Evolutionary conservation across 2,797 vertebrate genomes (phyloP).

Genomic region (Pteropus rufus): DNA sequence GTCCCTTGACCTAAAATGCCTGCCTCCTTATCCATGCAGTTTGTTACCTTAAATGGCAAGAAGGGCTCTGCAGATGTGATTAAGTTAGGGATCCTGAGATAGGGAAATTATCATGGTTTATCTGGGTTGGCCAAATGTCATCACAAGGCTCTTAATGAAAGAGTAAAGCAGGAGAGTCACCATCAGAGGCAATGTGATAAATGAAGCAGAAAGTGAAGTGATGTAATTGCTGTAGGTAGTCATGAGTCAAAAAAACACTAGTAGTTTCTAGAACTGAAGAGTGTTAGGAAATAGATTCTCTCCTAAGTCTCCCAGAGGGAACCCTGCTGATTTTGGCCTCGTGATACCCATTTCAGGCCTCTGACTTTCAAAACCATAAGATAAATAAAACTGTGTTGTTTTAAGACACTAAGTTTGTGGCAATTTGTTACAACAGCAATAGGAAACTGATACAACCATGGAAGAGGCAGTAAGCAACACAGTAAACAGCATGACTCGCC

Average conservation of each 20-base stretch:
- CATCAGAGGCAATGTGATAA: background rate
- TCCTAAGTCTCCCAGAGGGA: background rate
- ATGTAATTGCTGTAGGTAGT: background rate
- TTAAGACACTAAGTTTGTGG: background rate
- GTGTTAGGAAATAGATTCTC: background rate
- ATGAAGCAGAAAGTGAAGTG: background rate
- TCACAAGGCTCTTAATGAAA: background rate
- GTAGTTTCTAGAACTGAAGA: background rate
- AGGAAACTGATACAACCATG: background rate
- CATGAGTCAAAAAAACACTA: background rate
- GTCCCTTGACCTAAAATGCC: background rate
- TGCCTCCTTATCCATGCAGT: background rate
- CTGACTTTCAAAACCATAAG: background rate
- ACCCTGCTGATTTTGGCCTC: background rate
- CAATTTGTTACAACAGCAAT: background rate
- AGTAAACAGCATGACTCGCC: background rate
- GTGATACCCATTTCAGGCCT: background rate
- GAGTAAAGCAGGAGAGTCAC: background rate
- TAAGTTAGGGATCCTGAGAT: background rate
- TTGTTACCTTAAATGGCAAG: background rate
- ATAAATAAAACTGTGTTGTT: background rate
- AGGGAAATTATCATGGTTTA: background rate
- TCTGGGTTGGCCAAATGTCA: background rate
- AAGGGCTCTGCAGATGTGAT: background rate
- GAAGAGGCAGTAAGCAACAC: background rate